These are phyloP conservation scores for Onchidella celtica DNA, from an alignment of 2,888 invertebrate genomes.

Conservation along the genomic window DNA sequence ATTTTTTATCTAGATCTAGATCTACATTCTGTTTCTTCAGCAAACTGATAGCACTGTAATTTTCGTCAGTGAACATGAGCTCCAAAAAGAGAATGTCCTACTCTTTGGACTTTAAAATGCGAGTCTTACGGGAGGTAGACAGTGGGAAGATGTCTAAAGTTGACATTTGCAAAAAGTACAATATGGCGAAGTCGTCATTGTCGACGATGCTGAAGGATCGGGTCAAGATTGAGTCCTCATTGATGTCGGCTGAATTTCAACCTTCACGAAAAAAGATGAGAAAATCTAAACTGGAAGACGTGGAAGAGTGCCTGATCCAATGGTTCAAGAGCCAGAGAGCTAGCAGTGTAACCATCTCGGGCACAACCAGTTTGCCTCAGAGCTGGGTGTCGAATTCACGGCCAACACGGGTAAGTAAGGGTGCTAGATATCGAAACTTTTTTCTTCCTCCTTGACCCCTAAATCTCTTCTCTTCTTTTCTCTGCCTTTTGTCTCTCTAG, in stretches of 20 bases:
- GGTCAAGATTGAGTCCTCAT: neutral
- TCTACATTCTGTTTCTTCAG: too few relatives aligned
- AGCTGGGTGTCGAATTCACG: slow-evolving; percentile 7
- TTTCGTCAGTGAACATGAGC: too few relatives aligned
- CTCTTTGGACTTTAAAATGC: neutral
- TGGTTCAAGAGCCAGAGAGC: neutral
- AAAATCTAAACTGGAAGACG: neutral
- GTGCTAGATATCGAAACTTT: too few relatives aligned
- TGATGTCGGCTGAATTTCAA: neutral
- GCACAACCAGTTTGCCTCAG: neutral
- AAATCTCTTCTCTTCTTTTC: too few relatives aligned
- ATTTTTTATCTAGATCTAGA: too few relatives aligned
- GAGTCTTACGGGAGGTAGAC: neutral
- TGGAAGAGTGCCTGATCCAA: neutral
- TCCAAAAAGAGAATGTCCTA: neutral
- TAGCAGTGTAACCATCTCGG: neutral
- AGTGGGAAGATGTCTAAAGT: neutral
- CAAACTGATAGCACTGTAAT: too few relatives aligned
- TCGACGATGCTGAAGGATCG: neutral
- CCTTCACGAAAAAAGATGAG: neutral
- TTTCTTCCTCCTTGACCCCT: too few relatives aligned
- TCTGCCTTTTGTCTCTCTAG: too few relatives aligned
- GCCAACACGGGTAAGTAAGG: neutral
- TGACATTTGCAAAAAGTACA: neutral
- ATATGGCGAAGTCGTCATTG: neutral